Evolutionary conservation across 92 coral and sea anemone species (phyloP), one percentile per base, ranked within the genome.

Genomic region (Epizoanthus fatuus): DNA sequence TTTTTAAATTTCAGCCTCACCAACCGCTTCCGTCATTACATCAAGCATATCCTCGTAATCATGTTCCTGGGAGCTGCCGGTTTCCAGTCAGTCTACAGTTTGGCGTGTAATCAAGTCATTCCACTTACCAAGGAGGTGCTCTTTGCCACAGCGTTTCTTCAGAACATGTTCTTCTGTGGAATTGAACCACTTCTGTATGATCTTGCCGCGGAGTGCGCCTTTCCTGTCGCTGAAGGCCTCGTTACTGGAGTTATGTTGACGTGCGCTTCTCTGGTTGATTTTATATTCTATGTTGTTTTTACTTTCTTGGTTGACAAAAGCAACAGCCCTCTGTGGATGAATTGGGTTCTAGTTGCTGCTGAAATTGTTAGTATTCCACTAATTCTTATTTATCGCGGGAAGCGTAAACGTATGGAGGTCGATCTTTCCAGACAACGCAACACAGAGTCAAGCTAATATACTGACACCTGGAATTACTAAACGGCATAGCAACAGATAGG

Each of bases 261-360:
- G 40, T 44, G 58, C 29, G 62, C 78, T 9, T 20, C 25, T 32
- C 13, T 51, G 0, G 57, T 72, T 2, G 42, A 47, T 5, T 8
- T 51, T 13, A 20, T 49, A 1, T 72, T 72, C 42, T 72, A 47
- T 47, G 12, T 72, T 1, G 44, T 39, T 10, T 72, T 72, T 12
- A 72, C 78, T 3, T 72, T 72, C 17, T 16, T 72, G 56, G 35
- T 72, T 35, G 78, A 72, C 60, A 72, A 72, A 19, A 49, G 59
- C 59, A 72, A 72, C 40, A 72, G 51, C 59, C 78, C 78, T 7
- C 59, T 72, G 13, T 72, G 78, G 78, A 72, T 72, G 78, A 72
- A 72, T 57, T 72, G 78, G 78, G 60, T 72, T 51, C 78, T 72
- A 51, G 78, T 58, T 37, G 38, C 78, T 49, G 78, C 19, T 4